Evolutionary conservation across 2,888 invertebrate species (phyloP).

Genomic region (Gastrophysa polygoni): DNA sequence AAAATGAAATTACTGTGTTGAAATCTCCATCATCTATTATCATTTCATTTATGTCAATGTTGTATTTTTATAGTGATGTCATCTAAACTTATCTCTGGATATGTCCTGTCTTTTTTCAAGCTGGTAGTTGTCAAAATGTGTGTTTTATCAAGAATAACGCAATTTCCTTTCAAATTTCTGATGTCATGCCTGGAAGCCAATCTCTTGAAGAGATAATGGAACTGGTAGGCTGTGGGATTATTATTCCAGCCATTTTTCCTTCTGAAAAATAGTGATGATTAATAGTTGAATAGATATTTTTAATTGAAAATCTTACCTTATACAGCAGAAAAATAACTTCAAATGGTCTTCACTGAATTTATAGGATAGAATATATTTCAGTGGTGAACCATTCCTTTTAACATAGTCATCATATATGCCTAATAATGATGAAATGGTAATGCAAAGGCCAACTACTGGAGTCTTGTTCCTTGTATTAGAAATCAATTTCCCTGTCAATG

Average conservation of each 20-base stretch:
- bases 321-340: slow-evolving; percentile 12
- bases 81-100: not conserved
- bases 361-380: slow-evolving; percentile 8
- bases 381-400: not conserved
- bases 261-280: not conserved
- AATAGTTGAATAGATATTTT: not conserved
- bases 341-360: slow-evolving; percentile 19
- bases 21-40: slow-evolving; percentile 1
- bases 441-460: slow-evolving; percentile 14
- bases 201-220: not conserved
- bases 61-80: not conserved
- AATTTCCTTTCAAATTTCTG: not conserved
- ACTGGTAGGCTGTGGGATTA: not conserved
- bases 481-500: not conserved
- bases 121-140: not conserved
- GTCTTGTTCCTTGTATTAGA: slow-evolving; percentile 6
- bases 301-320: slow-evolving; percentile 6
- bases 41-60: not conserved
- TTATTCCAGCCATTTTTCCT: slow-evolving; percentile 3
- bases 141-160: not conserved
- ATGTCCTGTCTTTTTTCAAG: not conserved
- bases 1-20: not conserved
- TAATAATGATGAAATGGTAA: slow-evolving; percentile 4
- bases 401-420: slow-evolving; percentile 15
- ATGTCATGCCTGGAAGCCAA: not conserved